These are phyloP conservation scores for Paramormyrops hopkinsi DNA, from an alignment of 2,797 vertebrate species.

Conservation along the genomic window DNA sequence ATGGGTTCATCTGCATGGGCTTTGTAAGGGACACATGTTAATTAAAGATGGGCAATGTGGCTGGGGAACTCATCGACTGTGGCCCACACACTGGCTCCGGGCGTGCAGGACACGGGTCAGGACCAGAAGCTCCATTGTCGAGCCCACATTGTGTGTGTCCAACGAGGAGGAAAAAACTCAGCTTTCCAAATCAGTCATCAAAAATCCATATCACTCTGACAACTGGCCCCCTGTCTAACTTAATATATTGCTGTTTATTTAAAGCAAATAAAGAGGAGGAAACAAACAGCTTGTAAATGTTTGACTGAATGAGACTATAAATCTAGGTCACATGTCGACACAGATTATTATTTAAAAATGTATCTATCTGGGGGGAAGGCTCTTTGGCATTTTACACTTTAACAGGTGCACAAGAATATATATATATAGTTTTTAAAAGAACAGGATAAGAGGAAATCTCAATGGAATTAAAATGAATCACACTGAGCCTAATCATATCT, in stretches of 20 bases:
- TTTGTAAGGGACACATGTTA: constrained; percentile 23
- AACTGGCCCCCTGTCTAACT: constrained; percentile 56
- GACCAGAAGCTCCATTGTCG: constrained; percentile 60
- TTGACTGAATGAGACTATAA: not conserved
- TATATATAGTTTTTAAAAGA: not conserved
- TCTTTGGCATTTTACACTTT: not conserved
- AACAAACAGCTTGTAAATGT: constrained; percentile 35
- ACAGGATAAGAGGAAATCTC: not conserved
- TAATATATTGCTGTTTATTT: constrained; percentile 42
- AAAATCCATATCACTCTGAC: constrained; percentile 52
- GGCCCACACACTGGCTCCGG: constrained; percentile 41
- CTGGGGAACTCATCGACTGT: constrained; percentile 39
- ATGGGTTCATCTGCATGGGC: constrained; percentile 22
- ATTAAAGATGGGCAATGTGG: constrained; percentile 27
- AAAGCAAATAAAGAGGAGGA: constrained; percentile 40
- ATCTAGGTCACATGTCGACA: not conserved
- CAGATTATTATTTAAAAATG: constrained; percentile 11
- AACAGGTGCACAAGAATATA: not conserved
- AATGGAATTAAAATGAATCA: constrained; percentile 1
- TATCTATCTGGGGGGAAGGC: not conserved
- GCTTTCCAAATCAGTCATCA: constrained; percentile 61
- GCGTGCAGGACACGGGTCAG: constrained; percentile 53
- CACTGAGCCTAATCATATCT: not conserved
- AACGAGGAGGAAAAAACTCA: constrained; percentile 61
- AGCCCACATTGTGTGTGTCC: constrained; percentile 56